Evolutionary conservation across 2,888 invertebrate species (phyloP).

Genomic region (Drosophila bunnanda): DNA sequence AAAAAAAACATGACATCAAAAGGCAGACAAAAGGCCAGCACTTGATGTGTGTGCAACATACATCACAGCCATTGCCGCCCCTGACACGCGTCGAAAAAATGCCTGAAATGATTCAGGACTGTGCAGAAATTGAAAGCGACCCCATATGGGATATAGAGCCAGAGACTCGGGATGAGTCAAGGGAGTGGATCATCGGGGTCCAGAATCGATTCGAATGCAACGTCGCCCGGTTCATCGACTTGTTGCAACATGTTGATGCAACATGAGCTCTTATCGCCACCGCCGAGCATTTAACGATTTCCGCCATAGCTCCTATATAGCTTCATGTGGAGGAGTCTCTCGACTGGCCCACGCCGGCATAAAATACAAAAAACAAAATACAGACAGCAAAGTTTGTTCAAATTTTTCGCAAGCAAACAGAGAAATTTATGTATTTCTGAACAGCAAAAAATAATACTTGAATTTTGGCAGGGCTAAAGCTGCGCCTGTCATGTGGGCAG

Average conservation of each 20-base stretch:
- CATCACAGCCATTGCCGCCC: slow-evolving; percentile 13
- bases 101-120: slow-evolving; percentile 56
- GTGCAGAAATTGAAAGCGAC: slow-evolving; percentile 53
- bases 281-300: slow-evolving; percentile 70
- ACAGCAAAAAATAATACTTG: slow-evolving; percentile 27
- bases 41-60: slow-evolving; percentile 6
- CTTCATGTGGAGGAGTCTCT: slow-evolving; percentile 44
- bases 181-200: slow-evolving; percentile 19
- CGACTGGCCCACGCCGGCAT: slow-evolving; percentile 31
- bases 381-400: slow-evolving; percentile 13
- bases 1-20: slow-evolving; percentile 32
- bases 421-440: slow-evolving; percentile 49
- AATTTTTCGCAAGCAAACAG: slow-evolving; percentile 38
- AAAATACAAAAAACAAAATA: neutral
- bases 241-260: slow-evolving; percentile 74
- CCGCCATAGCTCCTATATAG: slow-evolving; percentile 49
- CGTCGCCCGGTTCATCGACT: slow-evolving; percentile 35
- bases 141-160: slow-evolving; percentile 48
- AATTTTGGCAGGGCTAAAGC: slow-evolving; percentile 66
- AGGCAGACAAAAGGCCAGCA: slow-evolving; percentile 49
- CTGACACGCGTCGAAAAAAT: slow-evolving; percentile 50
- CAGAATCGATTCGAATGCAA: slow-evolving; percentile 71
- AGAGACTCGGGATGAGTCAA: slow-evolving; percentile 31
- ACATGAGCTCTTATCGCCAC: slow-evolving; percentile 55
- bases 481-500: slow-evolving; percentile 74